phyloP scores from a whole-genome alignment of 2,113 vertebrate species.

The Perccottus glenii region DNA sequence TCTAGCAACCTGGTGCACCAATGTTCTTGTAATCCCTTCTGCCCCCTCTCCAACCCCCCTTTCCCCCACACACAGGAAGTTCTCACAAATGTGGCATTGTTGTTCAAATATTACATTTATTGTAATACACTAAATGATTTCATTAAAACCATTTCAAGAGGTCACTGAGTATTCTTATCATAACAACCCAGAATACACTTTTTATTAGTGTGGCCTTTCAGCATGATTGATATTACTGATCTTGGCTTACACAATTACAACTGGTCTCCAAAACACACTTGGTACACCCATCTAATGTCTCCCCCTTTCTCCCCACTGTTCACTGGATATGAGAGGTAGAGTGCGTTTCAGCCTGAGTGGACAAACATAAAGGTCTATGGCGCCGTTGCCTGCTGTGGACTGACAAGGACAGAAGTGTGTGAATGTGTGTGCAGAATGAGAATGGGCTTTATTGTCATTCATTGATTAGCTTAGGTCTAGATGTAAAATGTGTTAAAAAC shows the following conservation, averaged over 20 bases:
- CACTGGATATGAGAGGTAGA: constrained; percentile 23
- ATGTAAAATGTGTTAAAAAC: background rate
- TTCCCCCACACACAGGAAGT: constrained; percentile 17
- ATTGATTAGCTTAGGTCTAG: constrained; percentile 1
- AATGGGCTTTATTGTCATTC: background rate
- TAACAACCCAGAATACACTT: too few species aligned
- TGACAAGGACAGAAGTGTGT: constrained; percentile 25
- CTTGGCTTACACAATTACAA: background rate
- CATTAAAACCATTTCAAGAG: background rate
- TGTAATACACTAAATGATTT: background rate
- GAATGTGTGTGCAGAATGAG: constrained; percentile 1
- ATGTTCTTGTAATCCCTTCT: constrained; percentile 73
- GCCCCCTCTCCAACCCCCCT: constrained; percentile 43
- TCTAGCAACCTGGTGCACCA: constrained; percentile 65
- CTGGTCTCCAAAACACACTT: constrained; percentile 5
- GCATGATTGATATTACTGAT: background rate
- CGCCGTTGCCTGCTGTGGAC: constrained; percentile 86
- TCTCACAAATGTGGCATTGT: background rate
- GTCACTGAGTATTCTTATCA: background rate
- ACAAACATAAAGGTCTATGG: constrained; percentile 94
- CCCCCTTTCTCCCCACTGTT: constrained; percentile 6
- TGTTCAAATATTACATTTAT: background rate
- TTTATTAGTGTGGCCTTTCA: too few species aligned
- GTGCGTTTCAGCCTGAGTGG: constrained; percentile 89
- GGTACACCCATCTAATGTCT: constrained; percentile 18